Percentiles rank a stretch among this genome's conserved stretches.
phyloP scores from a whole-genome alignment of 2,113 vertebrate genomes.

The Odocoileus virginianus region DNA sequence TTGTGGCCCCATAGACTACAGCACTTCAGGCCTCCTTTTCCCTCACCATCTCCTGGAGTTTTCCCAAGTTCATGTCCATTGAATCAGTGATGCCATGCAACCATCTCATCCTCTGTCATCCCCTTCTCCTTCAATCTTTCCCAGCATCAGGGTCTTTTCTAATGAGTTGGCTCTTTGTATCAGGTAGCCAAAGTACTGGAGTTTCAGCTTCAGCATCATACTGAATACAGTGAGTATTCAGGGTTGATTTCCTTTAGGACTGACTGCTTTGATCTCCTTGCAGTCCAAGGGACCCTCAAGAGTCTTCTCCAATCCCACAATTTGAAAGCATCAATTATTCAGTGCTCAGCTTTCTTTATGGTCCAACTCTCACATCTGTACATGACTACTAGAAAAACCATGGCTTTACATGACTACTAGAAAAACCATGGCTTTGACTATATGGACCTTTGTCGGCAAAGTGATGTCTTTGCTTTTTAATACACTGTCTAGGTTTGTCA shows the following conservation, averaged over 20 bases:
- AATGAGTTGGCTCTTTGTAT: neutral
- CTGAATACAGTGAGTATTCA: neutral
- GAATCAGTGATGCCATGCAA: neutral
- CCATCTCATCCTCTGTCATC: neutral
- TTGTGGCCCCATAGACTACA: neutral
- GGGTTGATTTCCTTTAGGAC: neutral
- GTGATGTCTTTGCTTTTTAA: neutral
- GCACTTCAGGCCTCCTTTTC: neutral
- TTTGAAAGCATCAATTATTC: neutral
- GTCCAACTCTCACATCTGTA: neutral
- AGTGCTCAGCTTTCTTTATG: neutral
- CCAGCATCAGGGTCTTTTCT: neutral
- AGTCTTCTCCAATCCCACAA: neutral
- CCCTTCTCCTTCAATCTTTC: neutral
- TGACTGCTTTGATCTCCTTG: neutral
- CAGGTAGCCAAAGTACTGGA: neutral
- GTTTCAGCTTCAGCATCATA: neutral
- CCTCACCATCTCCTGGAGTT: neutral
- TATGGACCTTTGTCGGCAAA: neutral
- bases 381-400: neutral
- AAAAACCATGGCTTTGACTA: neutral
- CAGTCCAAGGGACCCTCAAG: neutral
- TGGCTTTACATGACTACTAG: neutral
- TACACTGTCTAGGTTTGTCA: neutral
- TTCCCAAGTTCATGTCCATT: neutral